Evolutionary conservation across 1,140 invertebrate genomes (phyloP).

Genomic region (Chironomus striatipennis): DNA sequence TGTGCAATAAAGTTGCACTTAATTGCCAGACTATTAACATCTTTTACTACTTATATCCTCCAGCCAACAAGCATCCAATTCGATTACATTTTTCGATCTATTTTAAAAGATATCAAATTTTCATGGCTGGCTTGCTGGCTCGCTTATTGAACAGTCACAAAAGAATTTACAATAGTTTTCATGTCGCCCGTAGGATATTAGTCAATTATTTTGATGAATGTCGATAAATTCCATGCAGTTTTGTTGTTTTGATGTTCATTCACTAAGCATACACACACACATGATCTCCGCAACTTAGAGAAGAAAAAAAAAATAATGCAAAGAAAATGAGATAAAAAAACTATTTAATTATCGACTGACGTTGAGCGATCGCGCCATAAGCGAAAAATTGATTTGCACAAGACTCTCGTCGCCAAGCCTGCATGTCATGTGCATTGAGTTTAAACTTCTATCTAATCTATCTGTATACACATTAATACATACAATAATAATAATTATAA

Average conservation of each 20-base stretch:
- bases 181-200: neutral
- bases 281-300: neutral
- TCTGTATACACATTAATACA: too few relatives aligned
- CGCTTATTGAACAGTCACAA: too few relatives aligned
- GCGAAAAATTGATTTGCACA: constrained; percentile 18
- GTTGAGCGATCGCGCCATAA: constrained; percentile 21
- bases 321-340: constrained; percentile 2
- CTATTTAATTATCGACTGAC: constrained; percentile 22
- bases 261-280: neutral
- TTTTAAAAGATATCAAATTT: constrained; percentile 3
- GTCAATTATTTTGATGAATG: constrained; percentile 9
- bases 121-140: too few relatives aligned
- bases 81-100: neutral
- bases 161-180: neutral
- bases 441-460: neutral
- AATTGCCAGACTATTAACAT: neutral
- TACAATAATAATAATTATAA: too few relatives aligned
- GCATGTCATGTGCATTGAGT: neutral
- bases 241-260: neutral
- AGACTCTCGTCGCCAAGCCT: neutral
- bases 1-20: neutral
- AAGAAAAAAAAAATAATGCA: too few relatives aligned
- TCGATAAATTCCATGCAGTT: neutral
- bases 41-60: too few relatives aligned
- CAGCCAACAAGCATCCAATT: too few relatives aligned